Base-by-base conservation (phyloP, 2,113 vertebrate genomes). In the Diadophis punctatus region DNA sequence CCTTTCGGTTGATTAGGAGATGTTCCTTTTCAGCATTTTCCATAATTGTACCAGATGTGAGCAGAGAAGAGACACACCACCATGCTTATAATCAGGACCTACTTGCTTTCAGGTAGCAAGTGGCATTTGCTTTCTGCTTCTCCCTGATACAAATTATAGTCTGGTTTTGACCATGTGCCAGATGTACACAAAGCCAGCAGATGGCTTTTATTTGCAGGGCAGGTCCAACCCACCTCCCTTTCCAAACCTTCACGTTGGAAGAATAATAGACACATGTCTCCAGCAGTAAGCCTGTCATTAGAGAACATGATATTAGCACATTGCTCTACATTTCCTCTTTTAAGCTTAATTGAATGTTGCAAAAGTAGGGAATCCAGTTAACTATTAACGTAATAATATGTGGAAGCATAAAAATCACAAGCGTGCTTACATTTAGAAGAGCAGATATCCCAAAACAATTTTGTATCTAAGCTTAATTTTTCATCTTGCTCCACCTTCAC, bases 51-150 rank as follows among this genome's bases (percentile, higher is more conserved):
- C 14, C 34, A 88, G 86, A 92, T 91, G 43, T 53, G 18, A 51
- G 58, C 18, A 14, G 58, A 43, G 49, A 51, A 43, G 56, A 34
- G 25, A 74, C n/a, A 30, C 5, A 27, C 3, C 8, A 58, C 14
- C 14, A 25, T 39, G 43, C 27, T 16, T 46, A 46, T 43, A 10
- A n/a, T 49, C 93, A 94, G 87, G 0, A 0, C 20, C 63, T 92
- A 90, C 51, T 94, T 93, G 94, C 60, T 90, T 95, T 88, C 93
- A 96, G 93, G 95, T 95, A 95, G 94, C 90, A 93, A 5, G 3
- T 51, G 91, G 89, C 58, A 94, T 94, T 85, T 94, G 84, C 88
- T 94, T 95, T 91, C 5, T 39, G 80, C 91, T 96, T 96, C 52
- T 27, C 93, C 93, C 90, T 85, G 52, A 90, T 89, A 52, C 91